A percentile compares a stretch with the other conserved stretches of the same genome.
These are phyloP conservation scores for Mustelus asterias DNA, from an alignment of 2,113 vertebrate genomes.

Conservation along the genomic window DNA sequence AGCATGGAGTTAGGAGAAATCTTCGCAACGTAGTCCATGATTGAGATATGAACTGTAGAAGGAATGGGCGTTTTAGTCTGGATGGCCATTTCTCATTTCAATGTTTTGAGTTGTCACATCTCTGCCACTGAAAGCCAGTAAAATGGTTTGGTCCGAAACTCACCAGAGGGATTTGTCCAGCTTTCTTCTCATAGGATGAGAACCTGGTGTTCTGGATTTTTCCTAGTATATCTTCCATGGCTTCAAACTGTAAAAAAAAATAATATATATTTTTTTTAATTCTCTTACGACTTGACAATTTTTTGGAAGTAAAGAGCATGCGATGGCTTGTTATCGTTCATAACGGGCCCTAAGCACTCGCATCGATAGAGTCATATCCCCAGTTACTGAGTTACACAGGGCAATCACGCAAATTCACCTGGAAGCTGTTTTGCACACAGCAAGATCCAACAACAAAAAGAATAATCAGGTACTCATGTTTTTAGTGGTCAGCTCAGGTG, in stretches of 20 bases:
- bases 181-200: conserved; percentile 55
- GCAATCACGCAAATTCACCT: not conserved
- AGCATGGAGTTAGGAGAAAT: not conserved
- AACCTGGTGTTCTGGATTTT: conserved; percentile 45
- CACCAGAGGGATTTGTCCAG: conserved; percentile 53
- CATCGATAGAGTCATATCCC: no score
- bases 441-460: not conserved
- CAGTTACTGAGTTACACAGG: not conserved
- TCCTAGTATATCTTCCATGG: conserved; percentile 55
- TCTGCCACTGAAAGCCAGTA: not conserved
- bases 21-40: not conserved
- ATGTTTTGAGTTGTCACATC: not conserved
- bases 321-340: no score
- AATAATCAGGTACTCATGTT: not conserved
- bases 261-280: no score
- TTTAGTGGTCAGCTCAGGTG: not conserved
- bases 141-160: conserved; percentile 32
- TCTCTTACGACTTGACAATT: not conserved
- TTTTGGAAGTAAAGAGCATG: not conserved
- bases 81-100: not conserved
- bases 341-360: not conserved
- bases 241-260: conserved; percentile 52
- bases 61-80: not conserved
- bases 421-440: not conserved
- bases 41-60: not conserved